A percentile compares a stretch with the other conserved stretches of the same genome.
Conservation (phyloP, 2,113 vertebrate genomes). For the Callorhinus ursinus region DNA sequence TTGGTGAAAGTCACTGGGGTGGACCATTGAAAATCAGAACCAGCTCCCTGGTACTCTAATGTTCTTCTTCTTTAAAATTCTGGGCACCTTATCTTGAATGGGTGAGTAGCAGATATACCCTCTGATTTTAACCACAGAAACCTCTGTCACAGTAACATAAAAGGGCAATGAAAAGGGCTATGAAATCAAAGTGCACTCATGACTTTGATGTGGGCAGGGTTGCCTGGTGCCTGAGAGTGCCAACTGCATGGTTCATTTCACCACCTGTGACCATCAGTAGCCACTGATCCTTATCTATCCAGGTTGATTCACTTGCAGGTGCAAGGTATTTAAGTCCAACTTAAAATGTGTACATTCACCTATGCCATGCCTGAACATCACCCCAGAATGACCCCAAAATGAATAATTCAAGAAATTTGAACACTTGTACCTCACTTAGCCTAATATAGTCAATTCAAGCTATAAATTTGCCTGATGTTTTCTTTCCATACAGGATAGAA, state of each 20-base stretch:
- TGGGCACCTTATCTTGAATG: constrained; percentile 49
- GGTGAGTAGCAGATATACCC: not conserved
- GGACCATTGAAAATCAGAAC: not conserved
- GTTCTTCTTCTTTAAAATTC: constrained; percentile 23
- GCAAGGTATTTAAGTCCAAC: not conserved
- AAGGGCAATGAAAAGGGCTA: constrained; percentile 44
- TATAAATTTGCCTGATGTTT: not conserved
- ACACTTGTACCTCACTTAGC: not conserved
- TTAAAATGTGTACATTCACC: not conserved
- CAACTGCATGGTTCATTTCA: constrained; percentile 10
- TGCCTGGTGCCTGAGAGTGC: constrained; percentile 38
- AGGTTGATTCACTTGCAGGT: constrained; percentile 29
- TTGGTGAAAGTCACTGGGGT: not conserved
- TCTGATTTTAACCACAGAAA: constrained; percentile 76
- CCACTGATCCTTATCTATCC: constrained; percentile 14
- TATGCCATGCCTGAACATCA: not conserved
- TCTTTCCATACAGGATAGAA: not conserved
- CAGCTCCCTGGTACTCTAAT: not conserved
- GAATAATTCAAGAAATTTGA: not conserved
- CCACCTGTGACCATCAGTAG: constrained; percentile 16
- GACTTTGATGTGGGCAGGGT: constrained; percentile 72
- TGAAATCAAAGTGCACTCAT: constrained; percentile 56
- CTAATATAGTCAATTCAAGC: constrained; percentile 22
- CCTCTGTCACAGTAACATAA: constrained; percentile 65
- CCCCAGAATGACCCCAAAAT: not conserved